These are phyloP conservation scores for Cheiracanthium punctorium DNA, from an alignment of 2,888 invertebrate genomes.

Conservation along the genomic window DNA sequence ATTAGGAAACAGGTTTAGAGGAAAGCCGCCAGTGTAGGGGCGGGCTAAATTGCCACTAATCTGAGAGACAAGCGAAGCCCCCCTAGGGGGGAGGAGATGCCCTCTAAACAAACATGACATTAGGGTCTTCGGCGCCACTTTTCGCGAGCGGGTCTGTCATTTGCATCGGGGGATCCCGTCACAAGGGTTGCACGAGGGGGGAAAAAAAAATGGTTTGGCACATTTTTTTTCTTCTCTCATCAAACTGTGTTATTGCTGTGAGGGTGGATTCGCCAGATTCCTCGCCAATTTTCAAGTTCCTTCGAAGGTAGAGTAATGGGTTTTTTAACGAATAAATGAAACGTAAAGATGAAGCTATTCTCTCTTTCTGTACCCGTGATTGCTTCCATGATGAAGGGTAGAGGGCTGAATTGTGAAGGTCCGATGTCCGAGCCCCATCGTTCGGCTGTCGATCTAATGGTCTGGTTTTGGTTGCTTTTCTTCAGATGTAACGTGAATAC, in stretches of 20 bases:
- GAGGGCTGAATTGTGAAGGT: too few species aligned
- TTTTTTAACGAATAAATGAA: too few species aligned
- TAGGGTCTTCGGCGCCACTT: constrained; percentile 22
- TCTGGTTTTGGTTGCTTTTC: too few species aligned
- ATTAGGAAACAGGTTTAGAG: constrained; percentile 30
- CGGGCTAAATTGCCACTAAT: constrained; percentile 27
- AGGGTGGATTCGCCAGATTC: background rate
- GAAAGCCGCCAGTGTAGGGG: constrained; percentile 34
- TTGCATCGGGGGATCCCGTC: constrained; percentile 56
- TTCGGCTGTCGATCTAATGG: too few species aligned
- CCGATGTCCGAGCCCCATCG: too few species aligned
- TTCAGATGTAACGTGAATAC: too few species aligned
- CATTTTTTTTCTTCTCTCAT: background rate
- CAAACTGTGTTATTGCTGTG: background rate
- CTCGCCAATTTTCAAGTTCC: background rate
- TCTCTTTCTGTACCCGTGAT: too few species aligned
- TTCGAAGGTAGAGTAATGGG: too few species aligned
- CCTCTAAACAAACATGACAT: constrained; percentile 25
- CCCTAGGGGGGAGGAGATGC: constrained; percentile 11
- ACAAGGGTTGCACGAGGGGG: constrained; percentile 17
- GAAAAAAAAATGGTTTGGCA: too few species aligned
- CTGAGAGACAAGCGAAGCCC: constrained; percentile 14
- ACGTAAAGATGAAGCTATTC: too few species aligned
- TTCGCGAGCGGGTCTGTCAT: constrained; percentile 62
- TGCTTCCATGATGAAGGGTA: too few species aligned